Evolutionary conservation across 2,797 vertebrate species (phyloP), one percentile per base, ranked within the genome.

Genomic region (Pitangus sulphuratus): DNA sequence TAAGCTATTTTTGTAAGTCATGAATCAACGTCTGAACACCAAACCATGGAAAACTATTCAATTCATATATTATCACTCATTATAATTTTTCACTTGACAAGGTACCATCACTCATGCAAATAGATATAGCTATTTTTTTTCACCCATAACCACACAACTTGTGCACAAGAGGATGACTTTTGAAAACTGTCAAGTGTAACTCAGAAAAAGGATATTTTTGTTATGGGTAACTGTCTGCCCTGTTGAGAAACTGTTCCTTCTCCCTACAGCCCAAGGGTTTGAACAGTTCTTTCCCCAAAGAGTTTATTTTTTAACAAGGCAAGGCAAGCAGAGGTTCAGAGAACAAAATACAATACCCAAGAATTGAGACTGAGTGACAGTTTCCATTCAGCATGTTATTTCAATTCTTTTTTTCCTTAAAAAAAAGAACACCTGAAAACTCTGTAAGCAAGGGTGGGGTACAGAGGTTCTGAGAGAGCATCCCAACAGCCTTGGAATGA

Each of bases 11-110:
- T 30, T 79, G 26, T n/a, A 64, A 93, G 58, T 50, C 64, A 40
- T 86, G 91, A 89, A 66, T 94, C 84, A 77, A 76, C 76, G 77
- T 57, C 84, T 83, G 47, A 84, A 37, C 40, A 53, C 31, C 11
- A 37, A 87, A 71, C 44, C 44, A 65, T 58, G 20, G 70, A 42
- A 91, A 57, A 83, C 24, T 33, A 84, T 83, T 82, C n/a, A 74
- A 66, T 95, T 91, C 47, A 87, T 89, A 70, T 30, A 90, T 79
- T 88, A 82, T 77, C 47, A 72, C 44, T 86, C 93, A 95, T 95
- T 95, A 85, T 31, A 89, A 21, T 48, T 84, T 95, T 94, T 90
- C 78, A 53, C 51, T 84, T 93, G 74, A 56, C 2, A 17, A 37
- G 72, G 40, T 44, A 68, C 65, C 48, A 78, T 91, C 58, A 70